Percentiles rank a stretch among this genome's conserved stretches.
Evolutionary conservation across 2,113 vertebrate species (phyloP).

Genomic region (Hippolais icterina): DNA sequence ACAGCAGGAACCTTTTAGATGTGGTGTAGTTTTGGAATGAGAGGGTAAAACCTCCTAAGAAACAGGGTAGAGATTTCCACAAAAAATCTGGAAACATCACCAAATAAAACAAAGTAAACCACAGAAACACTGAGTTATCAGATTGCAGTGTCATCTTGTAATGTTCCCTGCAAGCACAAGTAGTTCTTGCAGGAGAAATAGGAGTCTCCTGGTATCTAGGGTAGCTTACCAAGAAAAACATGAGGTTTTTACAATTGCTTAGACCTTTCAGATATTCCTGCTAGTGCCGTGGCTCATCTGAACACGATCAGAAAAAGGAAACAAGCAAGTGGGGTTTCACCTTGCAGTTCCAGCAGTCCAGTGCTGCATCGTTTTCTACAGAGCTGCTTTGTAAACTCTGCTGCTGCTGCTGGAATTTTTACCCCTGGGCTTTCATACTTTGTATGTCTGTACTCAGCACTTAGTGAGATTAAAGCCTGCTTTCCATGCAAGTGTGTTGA

Average conservation of each 20-base stretch:
- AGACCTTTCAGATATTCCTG: not conserved
- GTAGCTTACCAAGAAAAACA: not conserved
- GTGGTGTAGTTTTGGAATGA: conserved; percentile 9
- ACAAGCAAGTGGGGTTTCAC: not conserved
- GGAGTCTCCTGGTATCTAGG: not conserved
- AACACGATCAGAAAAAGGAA: not conserved
- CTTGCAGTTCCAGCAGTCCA: not conserved
- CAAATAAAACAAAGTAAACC: not conserved
- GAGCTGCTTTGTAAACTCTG: not conserved
- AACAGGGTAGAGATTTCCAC: conserved; percentile 37
- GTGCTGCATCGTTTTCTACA: not conserved
- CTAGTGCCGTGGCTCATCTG: not conserved
- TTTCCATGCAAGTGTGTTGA: not conserved
- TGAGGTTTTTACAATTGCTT: not conserved
- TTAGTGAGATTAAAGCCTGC: not conserved
- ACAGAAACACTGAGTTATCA: conserved; percentile 25
- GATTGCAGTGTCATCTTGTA: conserved; percentile 38
- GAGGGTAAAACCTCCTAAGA: not conserved
- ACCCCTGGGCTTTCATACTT: not conserved
- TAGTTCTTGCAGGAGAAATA: not conserved
- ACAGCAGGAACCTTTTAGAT: conserved; percentile 31
- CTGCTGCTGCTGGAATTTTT: not conserved
- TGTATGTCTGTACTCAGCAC: not conserved
- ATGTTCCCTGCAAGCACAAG: not conserved
- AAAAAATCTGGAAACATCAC: not conserved